Evolutionary conservation across 2,888 invertebrate genomes (phyloP), one percentile per base, ranked within the genome.

Genomic region (Heliconius aoede): DNA sequence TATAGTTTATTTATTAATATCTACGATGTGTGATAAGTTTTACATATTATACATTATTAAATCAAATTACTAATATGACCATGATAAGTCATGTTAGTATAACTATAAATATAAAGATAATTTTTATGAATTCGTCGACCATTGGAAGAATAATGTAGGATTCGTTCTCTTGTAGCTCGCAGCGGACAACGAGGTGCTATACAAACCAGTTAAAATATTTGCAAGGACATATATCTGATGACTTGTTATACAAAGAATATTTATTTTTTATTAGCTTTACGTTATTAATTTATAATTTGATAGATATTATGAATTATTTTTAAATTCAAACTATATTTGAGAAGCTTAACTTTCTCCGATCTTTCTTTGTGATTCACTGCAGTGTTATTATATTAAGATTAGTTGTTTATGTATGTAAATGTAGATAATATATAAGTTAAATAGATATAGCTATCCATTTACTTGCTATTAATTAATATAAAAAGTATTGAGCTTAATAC

Each of bases 151-250:
- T 69, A 69, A 61, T 58, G 51, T 68, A 72, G 76, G 80, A 77
- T 80, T 81, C 74, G 72, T 77, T 77, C 72, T 78, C 71, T 81
- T 75, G 62, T 73, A 80, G 78, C 78, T 76, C 74, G 40, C 77
- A 74, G 78, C 81, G 77, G 77, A 74, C 74, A 82, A 69, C 79
- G 81, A 82, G 80, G 83, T 84, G 82, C 83, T 79, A 62, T 71
- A 79, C 55, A 79, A 87, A 87, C 87, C 85, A 84, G 87, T 86
- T 87, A 82, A 86, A 85, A 81, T 83, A 79, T 79, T 81, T 77
- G 79, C 87, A 88, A 88, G 88, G 87, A 86, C 86, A 83, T 73
- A 83, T 73, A 80, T 73, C 77, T 79, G 80, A 82, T 81, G 83
- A 83, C 82, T 82, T 71, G 71, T 69, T 72, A 71, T 65, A 73